Percentiles rank a stretch among this genome's conserved stretches.
Conservation (phyloP, 2,888 invertebrate genomes). For the Thecocarcelia acutangulata region DNA sequence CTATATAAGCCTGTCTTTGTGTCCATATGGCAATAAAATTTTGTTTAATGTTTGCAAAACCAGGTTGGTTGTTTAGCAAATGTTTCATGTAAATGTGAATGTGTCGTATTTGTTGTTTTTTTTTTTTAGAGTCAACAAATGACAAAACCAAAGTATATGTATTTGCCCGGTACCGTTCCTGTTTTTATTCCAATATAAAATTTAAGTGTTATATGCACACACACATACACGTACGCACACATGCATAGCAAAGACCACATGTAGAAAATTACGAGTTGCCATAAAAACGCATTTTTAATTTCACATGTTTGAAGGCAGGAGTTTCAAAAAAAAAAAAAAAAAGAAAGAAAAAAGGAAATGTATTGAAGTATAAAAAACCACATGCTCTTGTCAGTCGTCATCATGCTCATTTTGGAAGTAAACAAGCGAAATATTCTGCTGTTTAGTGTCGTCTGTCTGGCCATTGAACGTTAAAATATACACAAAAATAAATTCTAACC, state of each 20-base stretch:
- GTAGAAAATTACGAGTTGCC: constrained; percentile 67
- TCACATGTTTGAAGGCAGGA: constrained; percentile 39
- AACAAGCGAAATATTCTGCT: constrained; percentile 58
- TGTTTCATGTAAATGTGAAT: not conserved
- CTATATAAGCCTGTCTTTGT: constrained; percentile 10
- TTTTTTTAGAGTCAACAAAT: constrained; percentile 29
- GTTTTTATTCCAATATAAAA: constrained; percentile 2
- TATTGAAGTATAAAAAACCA: constrained; percentile 53
- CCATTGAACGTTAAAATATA: constrained; percentile 33
- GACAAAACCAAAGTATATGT: constrained; percentile 37
- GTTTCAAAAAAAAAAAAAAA: not conserved
- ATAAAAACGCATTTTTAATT: constrained; percentile 70
- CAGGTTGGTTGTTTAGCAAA: constrained; percentile 32
- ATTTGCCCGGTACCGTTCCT: constrained; percentile 8
- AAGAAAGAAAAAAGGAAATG: not conserved
- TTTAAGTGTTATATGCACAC: not conserved
- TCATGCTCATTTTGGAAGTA: constrained; percentile 57
- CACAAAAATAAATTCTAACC: constrained; percentile 33
- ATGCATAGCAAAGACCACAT: constrained; percentile 59
- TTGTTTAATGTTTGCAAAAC: constrained; percentile 46
- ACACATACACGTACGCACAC: not conserved
- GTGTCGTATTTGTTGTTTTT: not conserved
- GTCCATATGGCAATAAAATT: constrained; percentile 14
- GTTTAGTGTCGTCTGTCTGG: constrained; percentile 31
- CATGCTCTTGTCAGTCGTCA: constrained; percentile 66